Conservation (phyloP, 2,888 invertebrate species). For the Tupiocoris notatus region DNA sequence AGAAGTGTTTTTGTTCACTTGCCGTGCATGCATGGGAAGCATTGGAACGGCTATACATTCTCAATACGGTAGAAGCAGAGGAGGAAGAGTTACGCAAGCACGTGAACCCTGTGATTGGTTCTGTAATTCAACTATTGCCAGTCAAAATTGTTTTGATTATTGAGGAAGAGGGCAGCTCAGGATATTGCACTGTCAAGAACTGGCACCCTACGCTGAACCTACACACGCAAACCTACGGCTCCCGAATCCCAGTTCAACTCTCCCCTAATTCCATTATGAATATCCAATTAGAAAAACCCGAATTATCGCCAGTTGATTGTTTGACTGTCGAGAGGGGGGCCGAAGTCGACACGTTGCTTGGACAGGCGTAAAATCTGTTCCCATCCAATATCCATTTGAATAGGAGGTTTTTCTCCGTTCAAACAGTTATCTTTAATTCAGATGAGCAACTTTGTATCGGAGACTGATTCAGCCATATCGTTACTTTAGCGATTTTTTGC, state of each 20-base stretch:
- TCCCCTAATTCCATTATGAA: constrained; percentile 27
- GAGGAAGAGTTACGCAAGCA: background rate
- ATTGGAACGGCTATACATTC: too few species aligned
- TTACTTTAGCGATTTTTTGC: too few species aligned
- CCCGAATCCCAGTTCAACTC: background rate
- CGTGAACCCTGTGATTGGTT: constrained; percentile 11
- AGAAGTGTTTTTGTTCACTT: too few species aligned
- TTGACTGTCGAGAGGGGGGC: background rate
- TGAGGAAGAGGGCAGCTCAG: constrained; percentile 15
- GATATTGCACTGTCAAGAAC: constrained; percentile 30
- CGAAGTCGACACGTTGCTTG: background rate
- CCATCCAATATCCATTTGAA: background rate
- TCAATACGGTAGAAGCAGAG: too few species aligned
- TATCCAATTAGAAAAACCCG: constrained; percentile 32
- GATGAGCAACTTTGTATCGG: too few species aligned
- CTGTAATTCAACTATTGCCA: constrained; percentile 29
- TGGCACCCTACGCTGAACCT: background rate
- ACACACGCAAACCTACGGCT: background rate
- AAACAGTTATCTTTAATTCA: too few species aligned
- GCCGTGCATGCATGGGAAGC: too few species aligned
- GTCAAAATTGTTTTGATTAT: constrained; percentile 31
- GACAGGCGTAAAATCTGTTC: background rate
- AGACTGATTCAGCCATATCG: too few species aligned
- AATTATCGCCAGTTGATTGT: constrained; percentile 20
- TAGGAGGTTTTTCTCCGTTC: background rate